Conservation (phyloP, 2,113 vertebrate genomes). For the Laterallus jamaicensis region DNA sequence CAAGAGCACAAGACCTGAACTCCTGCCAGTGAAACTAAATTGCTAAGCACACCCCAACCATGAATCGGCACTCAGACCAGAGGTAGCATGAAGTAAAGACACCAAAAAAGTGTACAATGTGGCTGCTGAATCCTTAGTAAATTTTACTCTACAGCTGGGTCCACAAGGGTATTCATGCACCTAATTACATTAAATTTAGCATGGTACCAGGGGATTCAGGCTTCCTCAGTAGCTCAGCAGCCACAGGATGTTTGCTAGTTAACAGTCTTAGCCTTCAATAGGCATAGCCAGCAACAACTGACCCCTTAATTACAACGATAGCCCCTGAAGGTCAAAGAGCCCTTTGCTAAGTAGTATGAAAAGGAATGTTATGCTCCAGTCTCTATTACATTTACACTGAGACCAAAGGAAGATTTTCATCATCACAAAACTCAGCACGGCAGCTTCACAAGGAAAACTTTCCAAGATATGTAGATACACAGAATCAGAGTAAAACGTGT, state of each 20-base stretch:
- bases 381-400: neutral
- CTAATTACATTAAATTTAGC: neutral
- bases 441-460: neutral
- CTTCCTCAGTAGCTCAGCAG: neutral
- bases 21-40: neutral
- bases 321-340: neutral
- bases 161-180: neutral
- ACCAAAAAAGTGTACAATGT: neutral
- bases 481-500: neutral
- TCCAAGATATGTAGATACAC: neutral
- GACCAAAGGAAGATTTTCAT: neutral
- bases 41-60: neutral
- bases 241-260: neutral
- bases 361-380: neutral
- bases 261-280: neutral
- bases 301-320: neutral
- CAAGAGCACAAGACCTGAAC: neutral
- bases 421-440: neutral
- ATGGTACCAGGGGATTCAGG: neutral
- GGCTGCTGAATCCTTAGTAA: neutral
- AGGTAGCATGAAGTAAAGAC: neutral
- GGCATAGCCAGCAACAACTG: neutral
- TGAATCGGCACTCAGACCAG: rapidly evolving
- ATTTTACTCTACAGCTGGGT: neutral
- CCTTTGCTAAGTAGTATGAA: neutral